phyloP scores from a whole-genome alignment of 2,113 vertebrate genomes.

The Tetrax tetrax region DNA sequence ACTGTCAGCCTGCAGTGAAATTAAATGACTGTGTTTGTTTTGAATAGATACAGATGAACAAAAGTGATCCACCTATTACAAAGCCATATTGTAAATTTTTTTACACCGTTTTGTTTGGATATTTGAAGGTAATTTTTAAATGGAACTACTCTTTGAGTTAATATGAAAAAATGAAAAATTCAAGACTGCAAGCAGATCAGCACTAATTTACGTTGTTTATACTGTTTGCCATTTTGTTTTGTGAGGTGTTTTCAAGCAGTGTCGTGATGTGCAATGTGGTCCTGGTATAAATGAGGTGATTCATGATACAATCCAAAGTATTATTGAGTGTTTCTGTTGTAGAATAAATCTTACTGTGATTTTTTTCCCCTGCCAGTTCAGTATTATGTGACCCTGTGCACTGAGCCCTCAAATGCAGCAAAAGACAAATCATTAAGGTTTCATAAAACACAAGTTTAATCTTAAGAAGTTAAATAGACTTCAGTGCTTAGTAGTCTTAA shows the following conservation, averaged over 20 bases:
- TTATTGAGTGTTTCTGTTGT: neutral
- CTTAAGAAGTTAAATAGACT: neutral
- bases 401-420: neutral
- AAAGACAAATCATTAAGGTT: neutral
- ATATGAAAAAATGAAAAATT: neutral
- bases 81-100: neutral
- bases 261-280: neutral
- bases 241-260: neutral
- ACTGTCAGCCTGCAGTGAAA: neutral
- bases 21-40: constrained; percentile 26
- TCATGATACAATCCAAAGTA: neutral
- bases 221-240: neutral
- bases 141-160: neutral
- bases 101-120: neutral
- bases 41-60: neutral
- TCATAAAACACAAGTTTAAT: neutral
- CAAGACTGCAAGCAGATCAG: neutral
- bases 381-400: neutral
- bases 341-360: neutral
- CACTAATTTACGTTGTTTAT: neutral
- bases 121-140: neutral
- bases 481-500: neutral
- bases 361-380: neutral
- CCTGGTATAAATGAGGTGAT: neutral
- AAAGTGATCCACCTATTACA: neutral